Evolutionary conservation across 2,797 vertebrate species (phyloP).

Genomic region (Galagoides demidoff): DNA sequence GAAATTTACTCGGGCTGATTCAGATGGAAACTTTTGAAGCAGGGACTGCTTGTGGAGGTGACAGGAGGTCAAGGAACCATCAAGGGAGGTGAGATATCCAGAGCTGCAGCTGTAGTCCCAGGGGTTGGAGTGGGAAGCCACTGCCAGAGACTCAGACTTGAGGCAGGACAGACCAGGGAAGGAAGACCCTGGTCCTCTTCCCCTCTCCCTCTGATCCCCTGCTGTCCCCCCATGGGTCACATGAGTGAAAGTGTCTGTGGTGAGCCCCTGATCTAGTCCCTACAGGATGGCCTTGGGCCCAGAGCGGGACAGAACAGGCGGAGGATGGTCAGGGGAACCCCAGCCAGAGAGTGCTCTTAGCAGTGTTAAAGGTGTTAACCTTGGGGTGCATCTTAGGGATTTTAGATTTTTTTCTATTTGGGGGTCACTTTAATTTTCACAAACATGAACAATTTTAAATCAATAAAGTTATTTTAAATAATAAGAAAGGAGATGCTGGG

Average conservation of each 20-base stretch:
- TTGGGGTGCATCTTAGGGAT: too few relatives aligned
- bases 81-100: background rate
- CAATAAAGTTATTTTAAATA: too few relatives aligned
- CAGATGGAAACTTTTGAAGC: background rate
- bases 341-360: background rate
- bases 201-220: background rate
- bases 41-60: background rate
- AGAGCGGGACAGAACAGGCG: background rate
- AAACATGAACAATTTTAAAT: too few relatives aligned
- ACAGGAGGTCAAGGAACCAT: background rate
- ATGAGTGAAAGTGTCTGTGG: background rate
- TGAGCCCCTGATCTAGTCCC: too few relatives aligned
- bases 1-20: background rate
- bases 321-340: too few relatives aligned
- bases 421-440: too few relatives aligned
- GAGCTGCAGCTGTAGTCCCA: background rate
- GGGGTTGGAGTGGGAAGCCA: background rate
- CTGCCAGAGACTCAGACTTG: background rate
- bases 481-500: background rate
- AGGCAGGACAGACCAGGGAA: background rate
- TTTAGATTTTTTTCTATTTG: background rate
- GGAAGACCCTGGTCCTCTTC: background rate
- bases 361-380: background rate
- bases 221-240: background rate
- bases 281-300: too few relatives aligned